Conservation (phyloP, 2,888 invertebrate species). For the Aethes cnicana region DNA sequence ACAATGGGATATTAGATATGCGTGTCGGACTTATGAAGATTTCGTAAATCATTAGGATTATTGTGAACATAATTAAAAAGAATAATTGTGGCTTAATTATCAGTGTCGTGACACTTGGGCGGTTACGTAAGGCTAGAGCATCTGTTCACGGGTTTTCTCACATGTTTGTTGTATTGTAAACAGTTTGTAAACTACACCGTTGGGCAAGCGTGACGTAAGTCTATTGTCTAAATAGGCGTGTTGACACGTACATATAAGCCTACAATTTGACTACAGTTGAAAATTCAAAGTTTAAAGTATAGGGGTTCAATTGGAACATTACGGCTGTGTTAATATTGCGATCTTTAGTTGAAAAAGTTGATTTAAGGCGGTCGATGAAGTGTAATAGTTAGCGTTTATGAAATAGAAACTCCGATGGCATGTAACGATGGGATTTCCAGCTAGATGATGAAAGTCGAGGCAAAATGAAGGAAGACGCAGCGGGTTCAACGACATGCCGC, state of each 20-base stretch:
- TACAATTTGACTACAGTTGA: too few species aligned
- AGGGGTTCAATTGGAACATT: too few species aligned
- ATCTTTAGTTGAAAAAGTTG: too few species aligned
- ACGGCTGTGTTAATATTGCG: too few species aligned
- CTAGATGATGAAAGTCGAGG: constrained; percentile 63
- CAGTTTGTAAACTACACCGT: constrained; percentile 27
- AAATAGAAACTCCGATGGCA: constrained; percentile 20
- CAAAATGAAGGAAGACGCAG: constrained; percentile 52
- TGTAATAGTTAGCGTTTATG: constrained; percentile 18
- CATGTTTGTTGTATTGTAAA: constrained; percentile 28
- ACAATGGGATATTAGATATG: constrained; percentile 34
- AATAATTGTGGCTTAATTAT: constrained; percentile 20
- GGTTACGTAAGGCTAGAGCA: constrained; percentile 12
- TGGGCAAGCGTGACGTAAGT: constrained; percentile 28
- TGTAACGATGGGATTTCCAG: constrained; percentile 41
- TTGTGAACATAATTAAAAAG: constrained; percentile 3
- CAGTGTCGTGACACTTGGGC: neutral
- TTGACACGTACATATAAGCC: constrained; percentile 17
- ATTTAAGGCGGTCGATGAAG: too few species aligned
- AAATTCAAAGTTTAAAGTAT: too few species aligned
- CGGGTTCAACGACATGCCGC: constrained; percentile 66
- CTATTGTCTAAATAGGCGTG: constrained; percentile 24
- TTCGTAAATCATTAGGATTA: constrained; percentile 6
- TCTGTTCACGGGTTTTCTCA: constrained; percentile 30
- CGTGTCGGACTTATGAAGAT: constrained; percentile 17